A percentile compares a stretch with the other conserved stretches of the same genome.
These are phyloP conservation scores for Sinopyrophorus schimmeli DNA, from an alignment of 2,888 invertebrate species.

Conservation along the genomic window DNA sequence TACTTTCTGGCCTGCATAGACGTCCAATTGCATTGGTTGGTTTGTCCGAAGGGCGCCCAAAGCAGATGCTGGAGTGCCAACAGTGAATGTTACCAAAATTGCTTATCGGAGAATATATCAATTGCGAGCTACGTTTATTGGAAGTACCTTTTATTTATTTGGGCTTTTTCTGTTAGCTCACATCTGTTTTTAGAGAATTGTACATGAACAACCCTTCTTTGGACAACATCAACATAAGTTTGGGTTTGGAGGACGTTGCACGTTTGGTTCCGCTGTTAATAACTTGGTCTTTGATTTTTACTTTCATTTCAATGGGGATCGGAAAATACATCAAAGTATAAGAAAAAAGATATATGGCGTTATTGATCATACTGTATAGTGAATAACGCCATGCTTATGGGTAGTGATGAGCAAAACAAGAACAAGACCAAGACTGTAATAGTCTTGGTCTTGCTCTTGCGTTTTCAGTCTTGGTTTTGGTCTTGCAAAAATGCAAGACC, in stretches of 20 bases:
- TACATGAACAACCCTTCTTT: constrained; percentile 13
- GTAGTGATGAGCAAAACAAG: too few species aligned
- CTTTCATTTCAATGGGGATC: constrained; percentile 14
- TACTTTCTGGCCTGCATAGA: constrained; percentile 28
- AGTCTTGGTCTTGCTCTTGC: too few species aligned
- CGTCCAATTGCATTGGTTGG: constrained; percentile 27
- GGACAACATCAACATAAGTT: not conserved
- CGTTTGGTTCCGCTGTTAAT: constrained; percentile 23
- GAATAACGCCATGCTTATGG: too few species aligned
- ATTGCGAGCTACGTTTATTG: constrained; percentile 31
- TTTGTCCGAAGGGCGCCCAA: constrained; percentile 21
- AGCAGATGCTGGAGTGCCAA: constrained; percentile 26
- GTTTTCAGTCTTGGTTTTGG: too few species aligned
- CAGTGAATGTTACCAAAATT: constrained; percentile 10
- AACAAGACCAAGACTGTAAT: too few species aligned
- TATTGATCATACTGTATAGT: too few species aligned
- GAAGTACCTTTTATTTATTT: constrained; percentile 17
- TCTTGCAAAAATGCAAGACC: too few species aligned
- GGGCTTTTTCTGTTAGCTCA: not conserved
- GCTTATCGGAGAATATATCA: constrained; percentile 11
- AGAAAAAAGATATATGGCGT: too few species aligned
- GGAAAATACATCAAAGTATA: constrained; percentile 22
- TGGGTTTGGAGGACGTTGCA: constrained; percentile 20
- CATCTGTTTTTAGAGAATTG: constrained; percentile 10
- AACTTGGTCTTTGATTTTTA: constrained; percentile 26